Base-by-base conservation (phyloP, 2,113 vertebrate species). In the Thymallus thymallus region DNA sequence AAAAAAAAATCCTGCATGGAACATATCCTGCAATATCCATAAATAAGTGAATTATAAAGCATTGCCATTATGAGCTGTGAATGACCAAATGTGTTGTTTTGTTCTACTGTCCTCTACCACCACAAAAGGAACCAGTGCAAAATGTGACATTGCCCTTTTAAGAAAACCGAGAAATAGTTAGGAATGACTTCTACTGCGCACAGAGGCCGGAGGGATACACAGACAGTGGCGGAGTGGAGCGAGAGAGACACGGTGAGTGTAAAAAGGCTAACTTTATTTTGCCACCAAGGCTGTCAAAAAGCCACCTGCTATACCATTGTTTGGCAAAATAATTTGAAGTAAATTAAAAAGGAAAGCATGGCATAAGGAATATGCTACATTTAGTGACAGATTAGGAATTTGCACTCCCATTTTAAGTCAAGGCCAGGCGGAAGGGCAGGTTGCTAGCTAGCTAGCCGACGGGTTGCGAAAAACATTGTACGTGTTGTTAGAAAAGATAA, bases 351-450 rank as follows among this genome's bases (percentile, higher is more conserved):
- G 12, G 48, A 51, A 16, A 5, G 12, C 12, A 18, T 18, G 48
- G 48, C 48, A 51, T 16, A 18, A 16, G 18, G 48, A 51, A 51
- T 51, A 51, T 51, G 3, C 4, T 61, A 6, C 7, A 61, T 61
- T 61, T 24, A 46, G 35, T 2, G 9, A 41, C 35, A 41, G 35
- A 41, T 41, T 41, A 80, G 76, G 64, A 85, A 82, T 84, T 73
- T 55, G n/a, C 68, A 83, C 87, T 91, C 90, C 88, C 88, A 85
- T 86, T 88, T 89, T 89, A 84, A 88, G 85, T 85, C 83, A 88
- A 91, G 90, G 90, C 90, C 90, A 77, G 87, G 84, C 88, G 88
- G 90, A 90, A 91, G 89, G 88, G 88, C 87, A 91, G 91, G 85
- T 90, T 91, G 78, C 79, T 86, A 86, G 85, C 86, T 35, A 20